phyloP scores from a whole-genome alignment of 2,888 invertebrate genomes.

The Laspeyria flexula region DNA sequence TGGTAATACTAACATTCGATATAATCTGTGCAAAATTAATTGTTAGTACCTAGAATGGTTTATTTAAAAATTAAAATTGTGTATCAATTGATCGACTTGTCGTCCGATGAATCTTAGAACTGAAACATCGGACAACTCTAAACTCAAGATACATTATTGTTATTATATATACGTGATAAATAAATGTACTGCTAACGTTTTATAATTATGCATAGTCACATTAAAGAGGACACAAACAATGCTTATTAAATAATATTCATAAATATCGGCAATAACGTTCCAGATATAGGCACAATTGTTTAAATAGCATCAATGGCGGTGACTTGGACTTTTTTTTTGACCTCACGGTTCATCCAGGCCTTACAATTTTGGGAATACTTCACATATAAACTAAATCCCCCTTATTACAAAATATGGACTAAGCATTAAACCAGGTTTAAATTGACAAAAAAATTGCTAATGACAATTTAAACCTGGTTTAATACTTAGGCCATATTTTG shows the following conservation, averaged over 20 bases:
- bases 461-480: too few species aligned
- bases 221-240: conserved; percentile 59
- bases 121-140: conserved; percentile 64
- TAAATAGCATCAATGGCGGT: conserved; percentile 42
- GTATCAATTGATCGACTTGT: conserved; percentile 67
- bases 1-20: conserved; percentile 33
- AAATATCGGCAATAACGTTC: conserved; percentile 52
- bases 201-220: conserved; percentile 76
- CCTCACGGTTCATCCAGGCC: too few species aligned
- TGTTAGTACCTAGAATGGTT: conserved; percentile 46
- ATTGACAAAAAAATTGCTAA: too few species aligned
- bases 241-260: conserved; percentile 50
- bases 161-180: conserved; percentile 68
- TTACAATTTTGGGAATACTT: too few species aligned
- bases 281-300: conserved; percentile 48
- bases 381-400: too few species aligned
- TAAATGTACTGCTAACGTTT: conserved; percentile 60
- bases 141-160: conserved; percentile 60
- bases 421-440: too few species aligned
- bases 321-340: too few species aligned
- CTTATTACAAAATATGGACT: too few species aligned
- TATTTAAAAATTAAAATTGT: conserved; percentile 75
- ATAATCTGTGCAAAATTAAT: conserved; percentile 47
- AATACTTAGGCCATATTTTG: too few species aligned
- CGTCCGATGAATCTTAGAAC: conserved; percentile 75